Base-by-base conservation (phyloP, 2,888 invertebrate genomes). In the Drosophila borealis region DNA sequence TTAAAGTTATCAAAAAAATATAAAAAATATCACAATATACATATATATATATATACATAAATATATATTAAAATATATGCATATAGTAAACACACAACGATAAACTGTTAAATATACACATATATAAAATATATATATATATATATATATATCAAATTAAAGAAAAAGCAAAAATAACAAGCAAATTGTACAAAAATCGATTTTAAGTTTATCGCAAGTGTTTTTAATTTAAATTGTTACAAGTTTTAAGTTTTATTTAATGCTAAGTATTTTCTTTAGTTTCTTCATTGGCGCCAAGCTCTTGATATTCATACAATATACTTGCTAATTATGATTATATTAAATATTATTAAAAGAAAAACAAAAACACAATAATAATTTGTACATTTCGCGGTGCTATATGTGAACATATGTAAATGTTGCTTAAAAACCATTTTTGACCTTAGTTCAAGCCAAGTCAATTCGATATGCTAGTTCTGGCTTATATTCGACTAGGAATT, bases 341-440 rank as follows among this genome's bases (percentile, higher is more conserved):
- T 45, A 5, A 25, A 25, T 25, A 60, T 39, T 13, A 39, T 21
- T 56, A 46, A 21, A 56, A 8, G 2, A 29, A 6, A 11, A 25
- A 39, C 25, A 21, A 39, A 59, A 36, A 46, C 46, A 46, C 46
- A 76, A 70, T 17, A 1, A 67, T 88, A 59, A 73, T 79, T 83
- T 88, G 81, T 83, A 88, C 64, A 87, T 83, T 87, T 83, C 89
- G 83, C 85, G 85, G 85, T 85, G 85, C 89, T 85, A 85, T 85
- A 89, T 89, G 69, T 71, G 73, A 67, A 82, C 63, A 75, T 71
- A 53, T 80, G 77, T 80, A 80, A 80, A 68, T 68, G 71, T 63
- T 64, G 62, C 65, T 74, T 74, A 42, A 36, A 63, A 17, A 4
- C n/a, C 17, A 0, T 39, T 50, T 63, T 66, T 75, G 54, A 37